Conservation (phyloP, 2,113 vertebrate genomes). For the Protobothrops flavoviridis region DNA sequence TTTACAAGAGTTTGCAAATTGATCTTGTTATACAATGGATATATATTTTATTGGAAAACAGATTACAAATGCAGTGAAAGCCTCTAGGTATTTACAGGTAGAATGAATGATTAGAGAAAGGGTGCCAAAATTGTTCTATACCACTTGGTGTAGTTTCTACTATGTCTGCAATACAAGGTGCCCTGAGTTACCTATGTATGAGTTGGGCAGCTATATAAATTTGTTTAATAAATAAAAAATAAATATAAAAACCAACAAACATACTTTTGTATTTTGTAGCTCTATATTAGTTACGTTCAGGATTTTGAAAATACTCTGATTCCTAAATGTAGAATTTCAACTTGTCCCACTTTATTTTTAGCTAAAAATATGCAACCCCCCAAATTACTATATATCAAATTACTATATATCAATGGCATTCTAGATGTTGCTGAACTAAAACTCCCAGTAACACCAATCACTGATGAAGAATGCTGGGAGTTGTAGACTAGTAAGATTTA, state of each 20-base stretch:
- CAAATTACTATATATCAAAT: not conserved
- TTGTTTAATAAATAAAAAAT: not conserved
- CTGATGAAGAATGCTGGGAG: not conserved
- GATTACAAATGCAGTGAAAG: not conserved
- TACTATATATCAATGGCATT: not conserved
- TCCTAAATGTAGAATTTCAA: not conserved
- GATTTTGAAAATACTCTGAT: not conserved
- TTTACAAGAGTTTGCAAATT: not conserved
- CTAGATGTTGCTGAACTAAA: not conserved
- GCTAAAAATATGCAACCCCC: not conserved
- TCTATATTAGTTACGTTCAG: not conserved
- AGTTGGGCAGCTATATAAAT: not conserved
- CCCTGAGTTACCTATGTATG: not conserved
- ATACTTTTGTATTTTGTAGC: not conserved
- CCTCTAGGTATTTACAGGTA: not conserved
- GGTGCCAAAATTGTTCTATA: not conserved
- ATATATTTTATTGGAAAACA: not conserved
- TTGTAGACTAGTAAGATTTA: not conserved
- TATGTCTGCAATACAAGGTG: not conserved
- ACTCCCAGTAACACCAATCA: not conserved
- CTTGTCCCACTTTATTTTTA: not conserved
- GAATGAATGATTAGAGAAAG: not conserved
- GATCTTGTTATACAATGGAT: not conserved
- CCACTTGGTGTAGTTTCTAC: not conserved
- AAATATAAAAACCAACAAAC: not conserved